These are phyloP conservation scores for Seriola aureovittata DNA, from an alignment of 2,113 vertebrate species.

Conservation along the genomic window DNA sequence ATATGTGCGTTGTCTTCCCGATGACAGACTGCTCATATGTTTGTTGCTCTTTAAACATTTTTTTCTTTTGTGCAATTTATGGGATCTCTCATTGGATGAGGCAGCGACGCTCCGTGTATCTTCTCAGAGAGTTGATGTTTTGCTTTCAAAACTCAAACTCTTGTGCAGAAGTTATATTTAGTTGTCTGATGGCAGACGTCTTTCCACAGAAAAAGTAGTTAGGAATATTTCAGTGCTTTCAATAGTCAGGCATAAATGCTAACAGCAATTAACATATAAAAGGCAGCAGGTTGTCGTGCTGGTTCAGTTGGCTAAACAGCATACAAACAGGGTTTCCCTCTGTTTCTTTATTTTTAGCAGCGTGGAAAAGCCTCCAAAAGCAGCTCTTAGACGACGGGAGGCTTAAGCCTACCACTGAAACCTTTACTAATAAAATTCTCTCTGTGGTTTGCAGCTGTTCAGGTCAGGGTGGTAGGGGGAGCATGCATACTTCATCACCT, in stretches of 20 bases:
- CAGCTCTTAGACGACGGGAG: constrained; percentile 1
- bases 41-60: constrained; percentile 37
- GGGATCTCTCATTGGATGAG: constrained; percentile 4
- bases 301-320: constrained; percentile 15
- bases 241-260: background rate
- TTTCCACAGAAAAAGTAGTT: background rate
- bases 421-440: constrained; percentile 19
- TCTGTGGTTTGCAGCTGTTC: constrained; percentile 12
- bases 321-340: background rate
- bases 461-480: background rate
- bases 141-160: constrained; percentile 10
- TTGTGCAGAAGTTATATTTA: constrained; percentile 14
- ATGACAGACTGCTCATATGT: constrained; percentile 40
- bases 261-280: constrained; percentile 22
- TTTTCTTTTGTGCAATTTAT: background rate
- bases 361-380: background rate
- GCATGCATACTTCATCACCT: constrained; percentile 38
- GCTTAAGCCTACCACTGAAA: constrained; percentile 25
- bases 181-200: background rate
- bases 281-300: constrained; percentile 47
- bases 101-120: background rate
- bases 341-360: constrained; percentile 14
- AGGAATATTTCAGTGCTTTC: background rate
- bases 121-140: background rate
- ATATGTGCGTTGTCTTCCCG: constrained; percentile 46